Base-by-base conservation (phyloP, 2,888 invertebrate genomes). In the Ptilodon capucinus region DNA sequence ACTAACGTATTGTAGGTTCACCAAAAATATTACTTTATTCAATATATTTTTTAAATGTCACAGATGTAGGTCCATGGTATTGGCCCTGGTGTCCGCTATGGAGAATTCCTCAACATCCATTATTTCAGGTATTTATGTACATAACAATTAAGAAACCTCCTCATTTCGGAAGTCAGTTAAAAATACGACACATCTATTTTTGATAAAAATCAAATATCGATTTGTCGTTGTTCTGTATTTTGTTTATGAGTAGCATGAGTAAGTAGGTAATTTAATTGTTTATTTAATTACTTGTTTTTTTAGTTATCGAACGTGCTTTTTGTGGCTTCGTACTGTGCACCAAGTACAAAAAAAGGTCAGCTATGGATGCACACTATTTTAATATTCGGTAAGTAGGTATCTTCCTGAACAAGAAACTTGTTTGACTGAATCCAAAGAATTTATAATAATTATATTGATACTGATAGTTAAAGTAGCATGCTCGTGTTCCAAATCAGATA, bases 361-460 rank as follows among this genome's bases (percentile, higher is more conserved):
- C 86, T 97, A 2, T 95, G 96, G 84, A 95, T 97, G 94, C 97
- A 97, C 74, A 94, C 94, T 13, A 93, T 95, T 67, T 91, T 97
- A 57, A 95, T 96, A 64, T 84, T 96, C 57, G 96, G 96, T 96
- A 90, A 91, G 91, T 73, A 23, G 8, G 23, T n/a, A 25, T 25
- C 32, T 39, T 42, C 18, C 19, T 35, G 30, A 36, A 16, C 4
- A n/a, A 30, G 34, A 38, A 17, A 43, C 40, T 32, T 6, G 2
- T n/a, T n/a, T n/a, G n/a, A n/a, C n/a, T n/a, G n/a, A n/a, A n/a
- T n/a, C n/a, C n/a, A n/a, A n/a, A n/a, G n/a, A n/a, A n/a, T n/a
- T n/a, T n/a, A n/a, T n/a, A n/a, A n/a, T n/a, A n/a, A n/a, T n/a
- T n/a, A n/a, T n/a, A n/a, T n/a, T n/a, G n/a, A n/a, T n/a, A n/a